Evolutionary conservation across 2,113 vertebrate species (phyloP).

Genomic region (Psettodes erumei): DNA sequence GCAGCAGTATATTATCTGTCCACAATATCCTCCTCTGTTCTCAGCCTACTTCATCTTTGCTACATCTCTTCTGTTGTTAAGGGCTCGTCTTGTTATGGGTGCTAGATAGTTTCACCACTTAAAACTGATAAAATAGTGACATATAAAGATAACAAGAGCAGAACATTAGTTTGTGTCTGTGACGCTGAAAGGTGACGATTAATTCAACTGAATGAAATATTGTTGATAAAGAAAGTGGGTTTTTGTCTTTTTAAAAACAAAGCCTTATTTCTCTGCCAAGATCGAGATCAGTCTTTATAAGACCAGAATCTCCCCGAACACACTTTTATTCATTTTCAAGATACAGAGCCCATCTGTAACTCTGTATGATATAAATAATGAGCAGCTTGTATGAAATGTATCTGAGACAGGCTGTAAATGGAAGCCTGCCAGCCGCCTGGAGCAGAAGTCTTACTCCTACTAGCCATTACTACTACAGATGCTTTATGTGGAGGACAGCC

Average conservation of each 20-base stretch:
- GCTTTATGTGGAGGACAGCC: neutral
- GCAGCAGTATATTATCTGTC: neutral
- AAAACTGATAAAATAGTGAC: neutral
- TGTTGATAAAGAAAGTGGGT: neutral
- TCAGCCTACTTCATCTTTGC: neutral
- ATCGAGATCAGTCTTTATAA: neutral
- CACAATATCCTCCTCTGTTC: conserved; percentile 1
- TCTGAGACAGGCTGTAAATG: conserved; percentile 7
- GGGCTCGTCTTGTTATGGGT: neutral
- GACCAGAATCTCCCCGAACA: neutral
- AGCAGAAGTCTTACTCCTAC: neutral
- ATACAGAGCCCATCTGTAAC: neutral
- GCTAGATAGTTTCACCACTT: neutral
- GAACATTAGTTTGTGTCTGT: neutral
- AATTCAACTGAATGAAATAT: neutral
- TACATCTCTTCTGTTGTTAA: neutral
- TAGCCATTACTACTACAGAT: neutral
- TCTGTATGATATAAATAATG: too few species aligned
- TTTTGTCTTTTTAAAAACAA: too few species aligned
- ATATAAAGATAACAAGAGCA: neutral
- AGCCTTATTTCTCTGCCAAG: neutral
- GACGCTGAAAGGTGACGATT: neutral
- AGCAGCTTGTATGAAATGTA: neutral
- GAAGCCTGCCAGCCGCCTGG: neutral
- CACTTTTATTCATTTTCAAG: neutral